phyloP scores from a whole-genome alignment of 2,888 invertebrate species.

The Onchidella celtica region DNA sequence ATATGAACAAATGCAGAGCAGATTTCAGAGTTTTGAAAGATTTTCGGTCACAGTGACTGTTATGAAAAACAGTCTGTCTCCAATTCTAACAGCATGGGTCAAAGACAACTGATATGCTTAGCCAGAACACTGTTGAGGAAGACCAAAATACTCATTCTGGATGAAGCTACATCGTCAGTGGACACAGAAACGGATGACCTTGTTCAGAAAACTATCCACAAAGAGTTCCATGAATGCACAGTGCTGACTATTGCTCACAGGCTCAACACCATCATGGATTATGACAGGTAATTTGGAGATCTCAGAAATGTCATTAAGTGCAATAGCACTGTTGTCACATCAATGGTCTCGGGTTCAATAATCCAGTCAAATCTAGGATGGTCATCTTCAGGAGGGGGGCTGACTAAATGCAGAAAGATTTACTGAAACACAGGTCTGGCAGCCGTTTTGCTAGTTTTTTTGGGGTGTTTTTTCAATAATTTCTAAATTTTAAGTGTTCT shows the following conservation, averaged over 20 bases:
- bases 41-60: too few relatives aligned
- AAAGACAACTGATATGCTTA: constrained; percentile 67
- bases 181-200: constrained; percentile 42
- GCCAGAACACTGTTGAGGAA: constrained; percentile 78
- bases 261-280: constrained; percentile 41
- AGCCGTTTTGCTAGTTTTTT: too few relatives aligned
- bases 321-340: background rate
- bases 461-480: too few relatives aligned
- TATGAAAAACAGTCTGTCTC: too few relatives aligned
- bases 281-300: constrained; percentile 27
- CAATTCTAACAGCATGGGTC: constrained; percentile 52
- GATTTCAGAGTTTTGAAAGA: too few relatives aligned
- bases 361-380: too few relatives aligned
- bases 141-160: constrained; percentile 77
- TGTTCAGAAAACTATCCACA: constrained; percentile 68
- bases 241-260: constrained; percentile 66
- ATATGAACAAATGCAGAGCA: too few relatives aligned
- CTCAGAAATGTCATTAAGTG: background rate
- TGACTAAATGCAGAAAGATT: too few relatives aligned
- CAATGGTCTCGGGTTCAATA: background rate
- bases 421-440: too few relatives aligned
- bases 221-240: constrained; percentile 75
- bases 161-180: constrained; percentile 79
- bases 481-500: too few relatives aligned
- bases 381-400: too few relatives aligned